Evolutionary conservation across 1,140 invertebrate species (phyloP).

Genomic region (Aphis gossypii): DNA sequence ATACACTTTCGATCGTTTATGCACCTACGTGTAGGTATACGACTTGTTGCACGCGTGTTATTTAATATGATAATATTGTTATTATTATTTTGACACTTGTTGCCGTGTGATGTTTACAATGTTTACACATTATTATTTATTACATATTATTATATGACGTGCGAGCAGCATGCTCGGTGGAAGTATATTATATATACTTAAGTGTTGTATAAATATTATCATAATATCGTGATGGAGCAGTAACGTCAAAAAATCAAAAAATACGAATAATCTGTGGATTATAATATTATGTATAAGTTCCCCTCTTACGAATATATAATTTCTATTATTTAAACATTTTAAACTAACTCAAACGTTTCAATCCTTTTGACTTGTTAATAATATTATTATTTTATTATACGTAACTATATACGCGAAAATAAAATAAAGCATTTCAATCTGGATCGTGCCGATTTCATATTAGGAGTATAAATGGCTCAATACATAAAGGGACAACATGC

Average conservation of each 20-base stretch:
- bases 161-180: neutral
- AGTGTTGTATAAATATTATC: neutral
- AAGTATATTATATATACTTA: neutral
- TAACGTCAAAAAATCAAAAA: neutral
- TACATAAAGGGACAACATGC: neutral
- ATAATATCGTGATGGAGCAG: neutral
- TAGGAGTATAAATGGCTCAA: no score
- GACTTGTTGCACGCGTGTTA: neutral
- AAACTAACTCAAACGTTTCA: no score
- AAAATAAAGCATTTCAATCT: neutral
- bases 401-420: neutral
- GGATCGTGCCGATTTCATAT: no score
- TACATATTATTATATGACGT: neutral
- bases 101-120: neutral
- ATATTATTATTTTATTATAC: neutral
- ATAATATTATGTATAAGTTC: neutral
- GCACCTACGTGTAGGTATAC: neutral
- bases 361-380: neutral
- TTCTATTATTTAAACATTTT: neutral
- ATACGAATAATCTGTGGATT: neutral
- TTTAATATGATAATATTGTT: constrained; percentile 6
- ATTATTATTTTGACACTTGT: constrained; percentile 18
- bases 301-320: neutral
- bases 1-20: neutral
- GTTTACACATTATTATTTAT: neutral